Base-by-base conservation (phyloP, 2,888 invertebrate genomes). In the Gari tellinella region DNA sequence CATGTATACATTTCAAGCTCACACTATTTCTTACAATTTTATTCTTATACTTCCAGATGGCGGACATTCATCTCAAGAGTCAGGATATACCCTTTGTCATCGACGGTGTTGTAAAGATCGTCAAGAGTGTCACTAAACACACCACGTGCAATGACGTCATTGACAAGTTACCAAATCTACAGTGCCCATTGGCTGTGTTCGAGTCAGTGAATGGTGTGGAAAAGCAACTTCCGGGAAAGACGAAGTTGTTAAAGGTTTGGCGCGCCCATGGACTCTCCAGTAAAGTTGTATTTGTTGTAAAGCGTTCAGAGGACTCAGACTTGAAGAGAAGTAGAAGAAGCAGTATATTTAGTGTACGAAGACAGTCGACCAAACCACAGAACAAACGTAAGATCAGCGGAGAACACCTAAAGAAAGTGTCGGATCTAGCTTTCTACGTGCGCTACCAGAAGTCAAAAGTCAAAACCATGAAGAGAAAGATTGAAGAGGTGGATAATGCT, bases 71-170 rank as follows among this genome's bases (percentile, higher is more conserved):
- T 38, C 48, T 62, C 0, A 70, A 70, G 58, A 46, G 37, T 23
- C 75, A 69, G 49, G 60, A 76, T 37, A 64, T 76, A 15, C 67
- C 70, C 25, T 64, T 76, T 45, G 37, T 67, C 23, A 55, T 76
- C 15, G 76, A 76, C 43, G 76, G 70, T 4, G 41, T 45, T 19
- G 37, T 46, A 17, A 57, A 52, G 51, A 67, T 72, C 14, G 62
- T 61, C 26, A 76, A 76, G 41, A 52, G 48, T 38, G 67, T 76
- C 25, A 67, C 76, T 51, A 76, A 69, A 41, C 37, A 60, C 45
- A 76, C 70, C 58, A 76, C 76, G 51, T 72, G 76, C 49, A 7
- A 43, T 67, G 76, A 76, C 64, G 72, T 76, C 67, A 76, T 76
- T 60, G 46, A 49, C 37, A 76, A 72, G 52, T 55, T 76, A 17